A percentile compares a stretch with the other conserved stretches of the same genome.
These are phyloP conservation scores for Hydractinia echinata DNA, from an alignment of 30 jellyfish, hydroid and myxozoan genomes.

Conservation along the genomic window DNA sequence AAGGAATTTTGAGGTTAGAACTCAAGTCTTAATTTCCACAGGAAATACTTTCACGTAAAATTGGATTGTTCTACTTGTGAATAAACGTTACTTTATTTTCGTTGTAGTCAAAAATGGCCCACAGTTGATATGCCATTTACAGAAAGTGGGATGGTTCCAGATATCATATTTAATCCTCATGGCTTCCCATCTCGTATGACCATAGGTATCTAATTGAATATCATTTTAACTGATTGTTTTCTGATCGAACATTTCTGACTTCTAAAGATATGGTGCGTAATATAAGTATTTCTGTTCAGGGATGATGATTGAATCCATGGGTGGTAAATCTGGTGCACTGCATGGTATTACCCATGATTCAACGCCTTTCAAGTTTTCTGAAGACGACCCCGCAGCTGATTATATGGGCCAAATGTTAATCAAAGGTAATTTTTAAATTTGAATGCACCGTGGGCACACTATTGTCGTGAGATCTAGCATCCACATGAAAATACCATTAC, in stretches of 20 bases:
- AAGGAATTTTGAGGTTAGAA: slow-evolving; percentile 90
- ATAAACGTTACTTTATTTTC: background rate
- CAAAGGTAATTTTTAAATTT: slow-evolving; percentile 38
- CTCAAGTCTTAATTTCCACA: background rate
- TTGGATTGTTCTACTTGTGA: background rate
- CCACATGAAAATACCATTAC: background rate
- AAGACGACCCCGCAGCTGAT: slow-evolving; percentile 83
- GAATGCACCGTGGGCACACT: background rate
- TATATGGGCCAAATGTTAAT: slow-evolving; percentile 70
- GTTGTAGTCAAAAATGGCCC: slow-evolving; percentile 90
- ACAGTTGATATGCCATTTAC: slow-evolving; percentile 94
- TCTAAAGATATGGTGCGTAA: background rate
- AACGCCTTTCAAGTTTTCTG: slow-evolving; percentile 88
- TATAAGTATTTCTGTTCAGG: slow-evolving; percentile 31
- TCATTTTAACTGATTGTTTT: background rate
- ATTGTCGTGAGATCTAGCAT: background rate
- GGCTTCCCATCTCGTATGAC: slow-evolving; percentile 99
- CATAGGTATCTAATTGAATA: slow-evolving; percentile 52
- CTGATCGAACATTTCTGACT: background rate
- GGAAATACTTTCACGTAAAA: background rate
- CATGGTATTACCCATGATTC: slow-evolving; percentile 94
- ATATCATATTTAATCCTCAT: slow-evolving; percentile 94
- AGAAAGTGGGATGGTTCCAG: slow-evolving; percentile 97
- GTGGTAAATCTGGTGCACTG: slow-evolving; percentile 92
- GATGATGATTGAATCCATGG: slow-evolving; percentile 98